phyloP scores from a whole-genome alignment of 2,888 invertebrate species.

The Cryptocephalus primarius region DNA sequence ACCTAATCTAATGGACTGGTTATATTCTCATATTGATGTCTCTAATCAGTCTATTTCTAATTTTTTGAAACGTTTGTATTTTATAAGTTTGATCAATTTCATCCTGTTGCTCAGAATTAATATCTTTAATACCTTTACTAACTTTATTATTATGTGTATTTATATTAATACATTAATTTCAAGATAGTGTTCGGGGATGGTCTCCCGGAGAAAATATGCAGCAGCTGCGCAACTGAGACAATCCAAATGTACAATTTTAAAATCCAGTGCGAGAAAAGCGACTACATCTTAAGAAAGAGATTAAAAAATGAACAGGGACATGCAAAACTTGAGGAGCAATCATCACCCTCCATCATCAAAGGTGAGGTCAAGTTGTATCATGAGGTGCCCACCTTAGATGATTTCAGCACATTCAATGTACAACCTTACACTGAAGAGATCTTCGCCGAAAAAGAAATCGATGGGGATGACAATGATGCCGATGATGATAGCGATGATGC shows the following conservation, averaged over 20 bases:
- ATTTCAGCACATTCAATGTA: too few species aligned
- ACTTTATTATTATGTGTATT: neutral
- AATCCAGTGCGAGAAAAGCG: conserved; percentile 38
- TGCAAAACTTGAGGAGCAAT: neutral
- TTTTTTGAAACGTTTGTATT: too few species aligned
- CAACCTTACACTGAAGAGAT: too few species aligned
- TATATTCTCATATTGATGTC: too few species aligned
- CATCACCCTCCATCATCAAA: too few species aligned
- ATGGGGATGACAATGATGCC: conserved; percentile 8
- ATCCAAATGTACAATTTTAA: conserved; percentile 42
- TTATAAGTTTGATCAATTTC: too few species aligned
- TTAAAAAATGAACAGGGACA: conserved; percentile 1
- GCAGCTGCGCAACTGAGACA: conserved; percentile 42
- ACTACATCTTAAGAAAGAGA: conserved; percentile 30
- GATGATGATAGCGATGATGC: conserved; percentile 12
- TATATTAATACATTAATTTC: conserved; percentile 9
- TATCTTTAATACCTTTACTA: too few species aligned
- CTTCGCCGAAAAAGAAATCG: conserved; percentile 10
- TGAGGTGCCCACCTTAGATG: too few species aligned
- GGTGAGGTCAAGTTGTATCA: too few species aligned
- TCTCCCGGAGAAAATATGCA: conserved; percentile 49
- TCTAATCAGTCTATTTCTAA: too few species aligned
- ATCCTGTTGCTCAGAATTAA: too few species aligned
- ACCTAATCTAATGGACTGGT: too few species aligned
- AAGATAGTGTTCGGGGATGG: conserved; percentile 42